A percentile compares a stretch with the other conserved stretches of the same genome.
These are phyloP conservation scores for Drosophila carrolli DNA, from an alignment of 1,140 invertebrate genomes.

Conservation along the genomic window DNA sequence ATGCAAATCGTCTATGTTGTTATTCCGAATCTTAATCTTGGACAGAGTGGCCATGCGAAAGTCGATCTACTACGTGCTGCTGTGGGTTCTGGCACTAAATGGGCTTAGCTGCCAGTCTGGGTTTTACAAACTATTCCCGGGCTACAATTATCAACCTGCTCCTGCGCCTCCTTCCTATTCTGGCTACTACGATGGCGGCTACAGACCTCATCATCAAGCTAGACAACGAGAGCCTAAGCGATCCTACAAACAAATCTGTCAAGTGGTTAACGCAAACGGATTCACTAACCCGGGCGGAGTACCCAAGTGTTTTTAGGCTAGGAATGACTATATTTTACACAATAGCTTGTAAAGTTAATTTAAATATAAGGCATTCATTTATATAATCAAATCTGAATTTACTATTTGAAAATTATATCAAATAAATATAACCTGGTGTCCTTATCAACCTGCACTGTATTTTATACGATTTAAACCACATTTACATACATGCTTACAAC, in stretches of 20 bases:
- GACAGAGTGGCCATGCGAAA: slow-evolving; percentile 29
- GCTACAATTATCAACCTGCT: slow-evolving; percentile 21
- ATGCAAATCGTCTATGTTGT: slow-evolving; percentile 1
- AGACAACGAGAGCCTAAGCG: slow-evolving; percentile 26
- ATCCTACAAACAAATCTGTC: slow-evolving; percentile 75
- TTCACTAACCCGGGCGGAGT: slow-evolving; percentile 67
- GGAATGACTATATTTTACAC: no score
- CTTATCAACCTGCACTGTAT: slow-evolving; percentile 44
- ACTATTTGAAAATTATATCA: no score
- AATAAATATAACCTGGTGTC: slow-evolving; percentile 31
- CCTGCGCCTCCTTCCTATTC: not conserved
- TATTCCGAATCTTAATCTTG: slow-evolving; percentile 25
- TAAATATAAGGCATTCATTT: no score
- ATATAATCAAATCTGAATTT: no score
- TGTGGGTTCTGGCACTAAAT: slow-evolving; percentile 11
- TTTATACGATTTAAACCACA: slow-evolving; percentile 13
- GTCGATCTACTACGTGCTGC: slow-evolving; percentile 6
- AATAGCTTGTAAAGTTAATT: no score
- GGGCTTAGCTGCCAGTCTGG: not conserved
- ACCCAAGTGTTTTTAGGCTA: slow-evolving; percentile 43
- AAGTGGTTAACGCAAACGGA: slow-evolving; percentile 68
- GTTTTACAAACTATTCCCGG: slow-evolving; percentile 34
- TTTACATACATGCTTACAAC: not conserved
- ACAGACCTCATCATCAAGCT: slow-evolving; percentile 5
- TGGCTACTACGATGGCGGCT: slow-evolving; percentile 8